These are phyloP conservation scores for Epinotia brunnichana DNA, from an alignment of 2,888 invertebrate genomes.

Conservation along the genomic window DNA sequence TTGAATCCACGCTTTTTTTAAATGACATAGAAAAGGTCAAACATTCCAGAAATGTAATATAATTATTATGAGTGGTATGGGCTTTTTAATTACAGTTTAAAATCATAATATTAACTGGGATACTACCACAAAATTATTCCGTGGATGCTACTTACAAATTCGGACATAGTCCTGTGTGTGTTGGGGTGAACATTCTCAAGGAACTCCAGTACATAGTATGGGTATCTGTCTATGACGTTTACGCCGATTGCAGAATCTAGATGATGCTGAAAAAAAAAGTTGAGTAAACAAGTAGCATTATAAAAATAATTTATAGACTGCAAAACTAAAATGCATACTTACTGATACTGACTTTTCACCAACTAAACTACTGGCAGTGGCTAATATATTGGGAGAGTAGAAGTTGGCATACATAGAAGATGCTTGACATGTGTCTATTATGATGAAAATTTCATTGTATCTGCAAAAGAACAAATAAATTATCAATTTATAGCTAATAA, in stretches of 20 bases:
- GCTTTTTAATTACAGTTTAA: too few species aligned
- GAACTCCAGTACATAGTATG: constrained; percentile 98
- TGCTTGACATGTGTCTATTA: constrained; percentile 99
- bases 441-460: constrained; percentile 98
- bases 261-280: constrained; percentile 91
- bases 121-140: too few species aligned
- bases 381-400: constrained; percentile 98
- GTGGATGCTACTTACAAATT: constrained; percentile 93
- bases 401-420: constrained; percentile 99
- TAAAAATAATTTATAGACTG: too few species aligned
- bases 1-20: too few species aligned
- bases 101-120: neutral
- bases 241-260: constrained; percentile 99
- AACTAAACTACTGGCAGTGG: constrained; percentile 97
- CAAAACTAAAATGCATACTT: constrained; percentile 61
- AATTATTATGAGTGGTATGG: too few species aligned
- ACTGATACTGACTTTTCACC: constrained; percentile 99
- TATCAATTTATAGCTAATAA: too few species aligned
- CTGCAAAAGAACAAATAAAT: constrained; percentile 85
- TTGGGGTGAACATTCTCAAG: constrained; percentile 95
- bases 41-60: too few species aligned
- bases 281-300: too few species aligned
- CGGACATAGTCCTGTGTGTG: constrained; percentile 94
- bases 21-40: too few species aligned
- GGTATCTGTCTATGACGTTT: constrained; percentile 99